Evolutionary conservation across 2,888 invertebrate species (phyloP).

Genomic region (Melolontha melolontha): DNA sequence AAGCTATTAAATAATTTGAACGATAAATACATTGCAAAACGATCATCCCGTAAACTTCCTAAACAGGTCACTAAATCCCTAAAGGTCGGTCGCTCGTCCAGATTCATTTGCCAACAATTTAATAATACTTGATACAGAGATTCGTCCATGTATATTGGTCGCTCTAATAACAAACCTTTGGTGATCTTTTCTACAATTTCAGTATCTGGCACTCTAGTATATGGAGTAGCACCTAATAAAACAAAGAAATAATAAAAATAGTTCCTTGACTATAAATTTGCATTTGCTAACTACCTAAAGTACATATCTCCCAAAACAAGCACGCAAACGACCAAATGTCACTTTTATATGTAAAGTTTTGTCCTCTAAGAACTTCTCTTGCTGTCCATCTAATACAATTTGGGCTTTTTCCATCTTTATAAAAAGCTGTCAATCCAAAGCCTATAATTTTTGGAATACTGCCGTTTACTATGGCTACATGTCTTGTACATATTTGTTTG

Average conservation of each 20-base stretch:
- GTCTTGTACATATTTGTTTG: slow-evolving; percentile 79
- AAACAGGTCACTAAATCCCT: slow-evolving; percentile 66
- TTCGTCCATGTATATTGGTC: slow-evolving; percentile 80
- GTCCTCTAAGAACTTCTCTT: slow-evolving; percentile 79
- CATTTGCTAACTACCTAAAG: slow-evolving; percentile 69
- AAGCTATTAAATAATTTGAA: slow-evolving; percentile 60
- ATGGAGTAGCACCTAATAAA: slow-evolving; percentile 77
- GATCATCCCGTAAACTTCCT: slow-evolving; percentile 52
- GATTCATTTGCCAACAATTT: slow-evolving; percentile 87
- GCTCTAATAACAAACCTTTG: slow-evolving; percentile 78
- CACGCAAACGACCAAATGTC: slow-evolving; percentile 89
- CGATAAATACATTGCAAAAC: slow-evolving; percentile 53
- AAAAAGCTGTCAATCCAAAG: slow-evolving; percentile 79
- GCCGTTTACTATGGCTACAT: slow-evolving; percentile 74
- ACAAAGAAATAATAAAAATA: neutral
- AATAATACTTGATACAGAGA: slow-evolving; percentile 85
- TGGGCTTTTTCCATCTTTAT: slow-evolving; percentile 73
- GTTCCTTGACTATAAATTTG: neutral
- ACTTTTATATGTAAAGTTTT: slow-evolving; percentile 76
- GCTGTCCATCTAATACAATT: slow-evolving; percentile 86
- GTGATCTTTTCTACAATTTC: slow-evolving; percentile 77
- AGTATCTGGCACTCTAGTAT: slow-evolving; percentile 74
- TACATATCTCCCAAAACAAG: slow-evolving; percentile 84
- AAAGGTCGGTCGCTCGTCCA: slow-evolving; percentile 83
- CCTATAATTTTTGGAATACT: slow-evolving; percentile 80